A percentile compares a stretch with the other conserved stretches of the same genome.
Evolutionary conservation across 2,113 vertebrate species (phyloP).

Genomic region (Clinocottus analis): DNA sequence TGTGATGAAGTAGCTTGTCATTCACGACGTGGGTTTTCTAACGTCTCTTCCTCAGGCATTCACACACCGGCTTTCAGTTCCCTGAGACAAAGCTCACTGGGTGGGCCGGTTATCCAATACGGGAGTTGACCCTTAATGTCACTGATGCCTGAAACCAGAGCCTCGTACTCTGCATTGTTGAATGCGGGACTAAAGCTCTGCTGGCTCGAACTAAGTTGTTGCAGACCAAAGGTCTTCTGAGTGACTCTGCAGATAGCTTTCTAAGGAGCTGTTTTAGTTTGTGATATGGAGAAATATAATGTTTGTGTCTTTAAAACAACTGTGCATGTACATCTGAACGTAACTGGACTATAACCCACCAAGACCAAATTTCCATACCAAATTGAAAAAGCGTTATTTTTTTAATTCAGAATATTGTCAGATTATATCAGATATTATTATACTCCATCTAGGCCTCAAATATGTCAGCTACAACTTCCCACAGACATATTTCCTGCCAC

Average conservation of each 20-base stretch:
- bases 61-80: not conserved
- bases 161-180: slow-evolving; percentile 12
- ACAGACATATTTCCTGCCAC: not conserved
- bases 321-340: not conserved
- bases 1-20: not conserved
- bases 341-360: too few relatives aligned
- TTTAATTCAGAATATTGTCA: not conserved
- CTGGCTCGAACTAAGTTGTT: slow-evolving; percentile 33
- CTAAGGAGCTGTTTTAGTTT: slow-evolving; percentile 56
- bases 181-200: not conserved
- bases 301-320: slow-evolving; percentile 8
- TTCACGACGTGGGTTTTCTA: not conserved
- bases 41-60: not conserved
- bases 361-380: not conserved
- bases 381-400: not conserved
- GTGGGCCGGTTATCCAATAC: not conserved
- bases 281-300: slow-evolving; percentile 30
- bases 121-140: slow-evolving; percentile 3
- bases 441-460: not conserved
- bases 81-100: not conserved
- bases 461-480: not conserved
- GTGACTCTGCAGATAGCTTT: slow-evolving; percentile 67
- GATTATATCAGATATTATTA: slow-evolving; percentile 31
- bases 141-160: slow-evolving; percentile 19
- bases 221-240: slow-evolving; percentile 60